phyloP scores from a whole-genome alignment of 1,140 invertebrate species.

The Brachionus calyciflorus region DNA sequence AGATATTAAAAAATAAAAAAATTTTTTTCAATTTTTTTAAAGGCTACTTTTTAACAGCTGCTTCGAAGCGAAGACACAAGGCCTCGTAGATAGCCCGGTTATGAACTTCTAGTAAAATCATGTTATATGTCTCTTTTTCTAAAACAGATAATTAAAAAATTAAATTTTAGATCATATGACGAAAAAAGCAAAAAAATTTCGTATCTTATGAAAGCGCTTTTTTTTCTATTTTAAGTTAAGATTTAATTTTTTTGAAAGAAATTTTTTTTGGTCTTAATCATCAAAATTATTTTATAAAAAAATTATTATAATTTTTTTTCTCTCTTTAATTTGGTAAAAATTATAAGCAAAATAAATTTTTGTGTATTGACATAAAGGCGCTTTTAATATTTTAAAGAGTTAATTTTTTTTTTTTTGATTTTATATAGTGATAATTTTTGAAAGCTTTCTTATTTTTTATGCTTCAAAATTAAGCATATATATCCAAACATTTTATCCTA shows the following conservation, averaged over 20 bases:
- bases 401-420: too few relatives aligned
- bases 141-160: slow-evolving; percentile 6
- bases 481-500: slow-evolving; percentile 9
- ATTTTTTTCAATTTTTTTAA: slow-evolving; percentile 28
- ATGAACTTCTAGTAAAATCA: slow-evolving; percentile 98
- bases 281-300: too few relatives aligned
- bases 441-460: slow-evolving; percentile 15
- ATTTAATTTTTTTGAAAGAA: too few relatives aligned
- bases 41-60: not conserved
- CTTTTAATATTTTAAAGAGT: too few relatives aligned
- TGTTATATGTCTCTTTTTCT: slow-evolving; percentile 56
- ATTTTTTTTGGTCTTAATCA: too few relatives aligned
- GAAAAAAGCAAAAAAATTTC: too few relatives aligned
- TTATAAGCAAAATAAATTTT: not conserved
- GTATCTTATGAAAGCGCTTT: too few relatives aligned
- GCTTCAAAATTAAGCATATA: not conserved
- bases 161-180: not conserved
- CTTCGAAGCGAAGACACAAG: slow-evolving; percentile 86
- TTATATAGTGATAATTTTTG: too few relatives aligned
- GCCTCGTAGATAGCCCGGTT: slow-evolving; percentile 96
- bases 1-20: slow-evolving; percentile 58
- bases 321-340: not conserved
- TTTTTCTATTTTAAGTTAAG: too few relatives aligned
- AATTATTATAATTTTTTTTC: slow-evolving; percentile 1
- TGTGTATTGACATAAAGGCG: not conserved